A percentile compares a stretch with the other conserved stretches of the same genome.
Evolutionary conservation across 53 echinoderm and acorn worm species (phyloP).

Genomic region (Temnopleurus reevesii): DNA sequence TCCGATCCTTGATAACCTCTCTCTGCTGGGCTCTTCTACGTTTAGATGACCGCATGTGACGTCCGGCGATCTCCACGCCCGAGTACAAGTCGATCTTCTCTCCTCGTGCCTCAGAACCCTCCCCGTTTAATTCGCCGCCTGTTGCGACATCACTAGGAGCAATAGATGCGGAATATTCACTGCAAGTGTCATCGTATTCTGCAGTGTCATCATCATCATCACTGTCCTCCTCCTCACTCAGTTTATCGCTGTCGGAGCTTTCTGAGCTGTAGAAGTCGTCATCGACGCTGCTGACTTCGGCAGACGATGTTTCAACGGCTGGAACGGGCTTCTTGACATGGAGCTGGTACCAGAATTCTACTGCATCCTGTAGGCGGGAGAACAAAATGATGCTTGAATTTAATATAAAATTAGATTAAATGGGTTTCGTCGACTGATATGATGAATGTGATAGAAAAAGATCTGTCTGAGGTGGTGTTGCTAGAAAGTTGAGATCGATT

Average conservation of each 20-base stretch:
- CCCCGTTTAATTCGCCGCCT: background rate
- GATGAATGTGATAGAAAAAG: no score
- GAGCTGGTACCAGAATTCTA: constrained; percentile 28
- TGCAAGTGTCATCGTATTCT: background rate
- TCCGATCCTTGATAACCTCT: constrained; percentile 28
- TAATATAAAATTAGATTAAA: no score
- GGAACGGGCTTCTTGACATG: background rate
- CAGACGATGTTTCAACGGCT: background rate
- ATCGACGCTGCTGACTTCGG: constrained; percentile 28
- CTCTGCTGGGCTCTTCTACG: constrained; percentile 43
- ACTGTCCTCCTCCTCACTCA: background rate
- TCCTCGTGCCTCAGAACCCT: background rate
- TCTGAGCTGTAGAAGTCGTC: constrained; percentile 24
- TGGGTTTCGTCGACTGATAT: no score
- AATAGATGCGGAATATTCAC: background rate
- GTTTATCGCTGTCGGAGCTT: background rate
- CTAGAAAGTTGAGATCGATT: no score
- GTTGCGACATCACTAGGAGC: background rate
- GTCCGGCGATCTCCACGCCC: constrained; percentile 49
- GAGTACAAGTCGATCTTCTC: constrained; percentile 42
- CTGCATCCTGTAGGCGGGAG: background rate
- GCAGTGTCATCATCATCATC: background rate
- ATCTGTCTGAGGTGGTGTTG: no score
- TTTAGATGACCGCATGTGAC: constrained; percentile 48
- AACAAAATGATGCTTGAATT: background rate